Evolutionary conservation across 2,888 invertebrate genomes (phyloP), one percentile per base, ranked within the genome.

Genomic region (Tenodera sinensis): DNA sequence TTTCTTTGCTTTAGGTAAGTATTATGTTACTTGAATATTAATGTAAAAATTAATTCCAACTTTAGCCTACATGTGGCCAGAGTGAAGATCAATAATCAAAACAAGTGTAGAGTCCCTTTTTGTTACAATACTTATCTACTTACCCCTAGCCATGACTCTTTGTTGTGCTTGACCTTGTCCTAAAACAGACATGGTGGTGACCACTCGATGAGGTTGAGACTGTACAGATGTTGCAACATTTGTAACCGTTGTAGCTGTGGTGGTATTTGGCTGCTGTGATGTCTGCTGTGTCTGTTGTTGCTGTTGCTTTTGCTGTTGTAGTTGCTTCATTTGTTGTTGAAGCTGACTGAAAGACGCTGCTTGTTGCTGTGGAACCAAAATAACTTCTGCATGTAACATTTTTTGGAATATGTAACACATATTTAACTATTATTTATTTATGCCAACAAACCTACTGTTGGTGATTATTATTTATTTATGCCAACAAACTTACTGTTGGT

Each of bases 281-380:
- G 91, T 90, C 88, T 89, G 89, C 83, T 90, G 88, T 88, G 88
- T 84, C 82, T 88, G 90, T 47, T 90, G 90, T 83, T 90, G 90
- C 20, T 89, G 88, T 28, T 89, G 91, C 28, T 89, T 83, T 54
- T 89, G 90, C 9, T 90, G 89, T 47, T 90, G 89, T 84, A 91
- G 91, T n/a, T 90, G 90, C 54, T 91, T 91, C 28, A 91, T 90
- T 27, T 91, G 90, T 83, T 91, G 91, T 91, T 91, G 91, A 87
- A 91, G 91, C 84, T 91, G 91, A 1, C 93, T 92, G 71, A 93
- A 93, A 87, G 91, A 90, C 27, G 90, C 30, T 91, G 92, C 83
- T 28, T 91, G 92, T 42, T 91, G 92, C 83, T 91, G 91, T 8
- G 34, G 84, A 20, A 84, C 42, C 84, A 83, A 83, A 83, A 83